Base-by-base conservation (phyloP, 2,797 vertebrate species). In the Acanthopagrus latus region DNA sequence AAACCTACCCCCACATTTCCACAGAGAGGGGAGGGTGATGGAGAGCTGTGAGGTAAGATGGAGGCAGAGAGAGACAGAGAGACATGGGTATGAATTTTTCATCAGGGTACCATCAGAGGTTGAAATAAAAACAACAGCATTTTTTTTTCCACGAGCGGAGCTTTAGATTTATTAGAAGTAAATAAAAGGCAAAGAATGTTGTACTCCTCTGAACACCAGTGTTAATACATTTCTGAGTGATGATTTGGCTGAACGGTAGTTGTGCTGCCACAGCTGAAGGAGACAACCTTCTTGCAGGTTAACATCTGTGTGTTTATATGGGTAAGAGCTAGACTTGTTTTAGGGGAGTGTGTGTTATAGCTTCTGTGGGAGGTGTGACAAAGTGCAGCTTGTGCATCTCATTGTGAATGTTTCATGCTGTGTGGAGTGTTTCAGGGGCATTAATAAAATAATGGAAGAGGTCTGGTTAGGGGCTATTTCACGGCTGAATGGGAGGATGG, bases 21-120 rank as follows among this genome's bases (percentile, higher is more conserved):
- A 55, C 51, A 23, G 38, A 21, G 76, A 64, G 54, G 46, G 14
- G 51, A 56, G 51, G 27, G 62, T 59, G 72, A 78, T 64, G 51
- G 72, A 82, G 65, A 55, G 77, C 43, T 60, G 63, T 38, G 71
- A 71, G 67, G 51, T 51, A 52, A 52, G 55, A 56, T n/a, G 4
- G 57, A 16, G 54, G 38, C 10, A 21, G 25, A 29, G 13, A 18
- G 47, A 23, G 52, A 60, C 18, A 65, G 75, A 29, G 65, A 80
- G 60, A 72, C 10, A 33, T 58, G 58, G 46, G 16, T 25, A 88
- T 91, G 57, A 89, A 90, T 90, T 76, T 91, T 92, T 92, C 78
- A 92, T 87, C 78, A 74, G 64, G 47, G 23, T 64, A 71, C 80
- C 72, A 80, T 78, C 74, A 81, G 78, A 76, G 70, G 60, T 82